Percentiles rank a stretch among this genome's conserved stretches.
Evolutionary conservation across 2,888 invertebrate genomes (phyloP).

Genomic region (Drosophila formosana): DNA sequence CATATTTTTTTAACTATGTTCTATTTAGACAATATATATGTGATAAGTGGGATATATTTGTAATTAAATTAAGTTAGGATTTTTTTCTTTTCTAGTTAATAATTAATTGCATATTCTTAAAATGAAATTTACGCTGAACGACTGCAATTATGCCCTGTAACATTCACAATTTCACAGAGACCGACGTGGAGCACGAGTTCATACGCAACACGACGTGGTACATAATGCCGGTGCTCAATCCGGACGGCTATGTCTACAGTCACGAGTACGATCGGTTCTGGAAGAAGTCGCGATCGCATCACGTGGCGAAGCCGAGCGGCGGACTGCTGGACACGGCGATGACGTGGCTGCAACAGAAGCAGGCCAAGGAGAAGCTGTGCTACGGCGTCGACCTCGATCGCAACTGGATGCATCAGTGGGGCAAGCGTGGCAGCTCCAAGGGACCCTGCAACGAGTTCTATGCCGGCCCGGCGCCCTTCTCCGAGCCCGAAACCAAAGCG

Average conservation of each 20-base stretch:
- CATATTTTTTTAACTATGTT: no score
- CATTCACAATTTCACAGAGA: conserved; percentile 55
- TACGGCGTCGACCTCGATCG: conserved; percentile 92
- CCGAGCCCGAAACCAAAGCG: conserved; percentile 91
- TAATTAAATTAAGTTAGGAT: no score
- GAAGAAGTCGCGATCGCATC: conserved; percentile 91
- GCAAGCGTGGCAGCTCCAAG: conserved; percentile 89
- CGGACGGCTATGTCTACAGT: conserved; percentile 92
- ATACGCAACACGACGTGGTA: conserved; percentile 87
- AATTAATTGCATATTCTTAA: no score
- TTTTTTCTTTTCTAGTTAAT: no score
- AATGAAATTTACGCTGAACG: no score
- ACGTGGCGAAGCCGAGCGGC: conserved; percentile 74
- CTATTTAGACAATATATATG: no score
- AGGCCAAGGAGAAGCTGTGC: conserved; percentile 85
- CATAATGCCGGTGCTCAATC: conserved; percentile 91
- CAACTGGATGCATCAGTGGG: conserved; percentile 92
- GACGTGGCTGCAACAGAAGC: conserved; percentile 83
- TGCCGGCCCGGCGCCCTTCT: conserved; percentile 90
- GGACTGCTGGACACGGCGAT: conserved; percentile 83
- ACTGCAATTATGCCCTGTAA: no score
- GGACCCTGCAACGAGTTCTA: conserved; percentile 91
- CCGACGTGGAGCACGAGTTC: conserved; percentile 70
- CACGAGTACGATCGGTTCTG: conserved; percentile 91
- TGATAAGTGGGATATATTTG: no score